phyloP scores from a whole-genome alignment of 2,113 vertebrate genomes.

The Ploceus nigricollis region DNA sequence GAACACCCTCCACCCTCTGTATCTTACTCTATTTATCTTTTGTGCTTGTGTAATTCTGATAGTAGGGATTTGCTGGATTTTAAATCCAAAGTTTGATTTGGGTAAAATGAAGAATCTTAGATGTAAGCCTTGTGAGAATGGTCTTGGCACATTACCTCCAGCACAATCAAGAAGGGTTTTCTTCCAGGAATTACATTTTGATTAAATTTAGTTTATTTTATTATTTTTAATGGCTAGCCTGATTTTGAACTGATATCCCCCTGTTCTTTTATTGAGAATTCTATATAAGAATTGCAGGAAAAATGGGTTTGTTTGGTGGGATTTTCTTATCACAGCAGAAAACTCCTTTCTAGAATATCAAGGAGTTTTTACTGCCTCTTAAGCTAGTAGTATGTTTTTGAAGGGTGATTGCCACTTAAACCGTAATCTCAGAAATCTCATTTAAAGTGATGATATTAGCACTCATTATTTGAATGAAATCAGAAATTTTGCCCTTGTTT shows the following conservation, averaged over 20 bases:
- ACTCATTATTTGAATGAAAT: not conserved
- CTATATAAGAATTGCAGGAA: not conserved
- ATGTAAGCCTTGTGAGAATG: not conserved
- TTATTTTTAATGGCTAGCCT: not conserved
- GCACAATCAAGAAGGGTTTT: not conserved
- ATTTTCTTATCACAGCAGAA: not conserved
- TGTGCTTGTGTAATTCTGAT: not conserved
- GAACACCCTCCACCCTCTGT: not conserved
- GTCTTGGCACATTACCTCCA: not conserved
- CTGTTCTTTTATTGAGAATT: not conserved
- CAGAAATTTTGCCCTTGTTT: not conserved
- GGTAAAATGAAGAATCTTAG: not conserved
- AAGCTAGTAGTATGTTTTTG: not conserved
- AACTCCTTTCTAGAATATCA: not conserved
- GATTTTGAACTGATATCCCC: not conserved
- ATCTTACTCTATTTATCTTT: not conserved
- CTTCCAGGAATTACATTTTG: not conserved
- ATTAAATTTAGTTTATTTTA: not conserved
- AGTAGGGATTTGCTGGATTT: not conserved
- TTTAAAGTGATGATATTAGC: not conserved
- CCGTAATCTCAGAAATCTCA: not conserved
- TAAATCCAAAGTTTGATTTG: not conserved
- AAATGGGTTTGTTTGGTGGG: not conserved
- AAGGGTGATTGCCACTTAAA: not conserved
- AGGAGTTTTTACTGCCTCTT: fast-evolving